These are phyloP conservation scores for Phengaris alcon DNA, from an alignment of 2,888 invertebrate genomes.

Conservation along the genomic window DNA sequence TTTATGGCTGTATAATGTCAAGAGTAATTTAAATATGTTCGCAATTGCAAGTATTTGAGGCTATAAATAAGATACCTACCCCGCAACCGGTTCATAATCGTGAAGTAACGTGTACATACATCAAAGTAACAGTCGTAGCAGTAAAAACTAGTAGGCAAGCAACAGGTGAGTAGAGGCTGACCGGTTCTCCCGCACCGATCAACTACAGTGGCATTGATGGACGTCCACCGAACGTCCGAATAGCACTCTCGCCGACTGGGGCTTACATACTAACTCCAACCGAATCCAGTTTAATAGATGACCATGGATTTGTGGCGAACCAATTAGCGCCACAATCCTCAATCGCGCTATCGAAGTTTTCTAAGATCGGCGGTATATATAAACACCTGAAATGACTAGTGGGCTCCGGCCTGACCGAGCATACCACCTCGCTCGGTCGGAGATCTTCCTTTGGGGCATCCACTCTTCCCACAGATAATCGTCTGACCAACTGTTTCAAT, in stretches of 20 bases:
- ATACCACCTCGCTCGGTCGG: too few relatives aligned
- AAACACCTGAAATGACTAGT: too few relatives aligned
- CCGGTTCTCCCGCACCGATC: constrained; percentile 54
- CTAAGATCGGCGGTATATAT: too few relatives aligned
- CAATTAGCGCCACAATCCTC: too few relatives aligned
- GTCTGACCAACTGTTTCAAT: neutral
- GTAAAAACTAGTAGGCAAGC: constrained; percentile 62
- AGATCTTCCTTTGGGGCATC: too few relatives aligned
- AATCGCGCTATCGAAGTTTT: too few relatives aligned
- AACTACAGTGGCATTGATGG: constrained; percentile 45
- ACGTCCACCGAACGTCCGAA: neutral
- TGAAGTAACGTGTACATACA: constrained; percentile 45
- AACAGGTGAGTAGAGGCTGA: constrained; percentile 57
- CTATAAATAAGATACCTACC: constrained; percentile 41
- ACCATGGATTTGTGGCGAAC: neutral
- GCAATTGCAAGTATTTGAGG: constrained; percentile 34
- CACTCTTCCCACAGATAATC: neutral
- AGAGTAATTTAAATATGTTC: neutral
- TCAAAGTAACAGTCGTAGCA: constrained; percentile 48
- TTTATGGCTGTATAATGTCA: neutral
- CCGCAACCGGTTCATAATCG: constrained; percentile 42
- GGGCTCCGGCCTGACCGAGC: too few relatives aligned
- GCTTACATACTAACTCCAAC: neutral
- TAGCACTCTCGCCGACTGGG: neutral
- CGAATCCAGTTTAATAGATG: constrained; percentile 8